Conservation (phyloP, 2,113 vertebrate species). For the Nycticorax nycticorax region DNA sequence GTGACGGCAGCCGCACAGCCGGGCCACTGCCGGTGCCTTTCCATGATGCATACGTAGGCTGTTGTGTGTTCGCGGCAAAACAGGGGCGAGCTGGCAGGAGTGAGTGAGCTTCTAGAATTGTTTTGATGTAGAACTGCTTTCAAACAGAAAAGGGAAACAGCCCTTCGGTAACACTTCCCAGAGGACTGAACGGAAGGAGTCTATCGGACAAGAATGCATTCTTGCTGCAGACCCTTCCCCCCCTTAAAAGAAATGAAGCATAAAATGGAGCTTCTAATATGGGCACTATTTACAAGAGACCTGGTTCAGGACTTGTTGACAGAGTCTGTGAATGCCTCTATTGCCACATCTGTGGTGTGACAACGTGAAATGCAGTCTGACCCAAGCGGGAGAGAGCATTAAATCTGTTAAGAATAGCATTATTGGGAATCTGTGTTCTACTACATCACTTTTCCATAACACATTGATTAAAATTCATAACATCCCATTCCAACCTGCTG, state of each 20-base stretch:
- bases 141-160: background rate
- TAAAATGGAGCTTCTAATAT: background rate
- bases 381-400: background rate
- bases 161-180: fast-evolving
- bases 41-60: fast-evolving
- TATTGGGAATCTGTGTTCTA: background rate
- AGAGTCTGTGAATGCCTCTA: background rate
- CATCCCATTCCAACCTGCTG: background rate
- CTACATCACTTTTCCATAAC: background rate
- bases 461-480: background rate
- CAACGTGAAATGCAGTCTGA: background rate
- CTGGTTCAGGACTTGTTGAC: background rate
- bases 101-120: background rate
- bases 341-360: background rate
- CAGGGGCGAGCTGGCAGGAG: fast-evolving
- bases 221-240: background rate
- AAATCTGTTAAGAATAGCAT: background rate
- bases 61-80: fast-evolving
- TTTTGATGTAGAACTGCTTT: background rate
- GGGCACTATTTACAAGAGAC: background rate
- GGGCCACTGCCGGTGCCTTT: background rate
- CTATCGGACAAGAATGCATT: background rate
- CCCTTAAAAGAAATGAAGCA: background rate
- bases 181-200: background rate
- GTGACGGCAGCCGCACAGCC: fast-evolving